Evolutionary conservation across 1,140 invertebrate genomes (phyloP).

Genomic region (Pararge aegeria): DNA sequence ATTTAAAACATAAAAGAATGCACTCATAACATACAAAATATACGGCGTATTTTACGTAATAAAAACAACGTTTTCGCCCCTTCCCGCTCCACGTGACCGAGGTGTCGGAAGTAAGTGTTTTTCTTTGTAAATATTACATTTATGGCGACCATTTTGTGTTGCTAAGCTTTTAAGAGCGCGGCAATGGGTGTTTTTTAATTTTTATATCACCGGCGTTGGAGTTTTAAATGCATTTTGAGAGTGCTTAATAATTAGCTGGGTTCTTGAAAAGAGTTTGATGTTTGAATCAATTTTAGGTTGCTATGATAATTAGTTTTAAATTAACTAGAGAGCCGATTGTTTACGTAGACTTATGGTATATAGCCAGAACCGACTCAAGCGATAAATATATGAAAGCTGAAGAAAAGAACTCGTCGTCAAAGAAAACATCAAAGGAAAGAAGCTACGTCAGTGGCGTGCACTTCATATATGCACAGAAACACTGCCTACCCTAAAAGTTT

Average conservation of each 20-base stretch:
- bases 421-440: no score
- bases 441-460: no score
- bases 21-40: not conserved
- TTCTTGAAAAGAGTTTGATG: not conserved
- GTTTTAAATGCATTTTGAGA: not conserved
- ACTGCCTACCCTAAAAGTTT: no score
- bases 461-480: no score
- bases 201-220: not conserved
- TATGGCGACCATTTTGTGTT: conserved; percentile 21
- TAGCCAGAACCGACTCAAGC: no score
- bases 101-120: conserved; percentile 18
- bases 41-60: not conserved
- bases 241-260: not conserved
- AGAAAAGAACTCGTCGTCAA: no score
- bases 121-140: conserved; percentile 27
- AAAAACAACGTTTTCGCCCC: not conserved
- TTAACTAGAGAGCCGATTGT: no score
- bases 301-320: no score
- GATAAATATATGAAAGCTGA: no score
- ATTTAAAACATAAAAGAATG: no score
- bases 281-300: not conserved
- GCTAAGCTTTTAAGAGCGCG: conserved; percentile 23
- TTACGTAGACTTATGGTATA: no score
- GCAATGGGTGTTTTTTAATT: conserved; percentile 19
- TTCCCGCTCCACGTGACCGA: not conserved